phyloP scores from a whole-genome alignment of 2,113 vertebrate genomes.

The Neotoma lepida region DNA sequence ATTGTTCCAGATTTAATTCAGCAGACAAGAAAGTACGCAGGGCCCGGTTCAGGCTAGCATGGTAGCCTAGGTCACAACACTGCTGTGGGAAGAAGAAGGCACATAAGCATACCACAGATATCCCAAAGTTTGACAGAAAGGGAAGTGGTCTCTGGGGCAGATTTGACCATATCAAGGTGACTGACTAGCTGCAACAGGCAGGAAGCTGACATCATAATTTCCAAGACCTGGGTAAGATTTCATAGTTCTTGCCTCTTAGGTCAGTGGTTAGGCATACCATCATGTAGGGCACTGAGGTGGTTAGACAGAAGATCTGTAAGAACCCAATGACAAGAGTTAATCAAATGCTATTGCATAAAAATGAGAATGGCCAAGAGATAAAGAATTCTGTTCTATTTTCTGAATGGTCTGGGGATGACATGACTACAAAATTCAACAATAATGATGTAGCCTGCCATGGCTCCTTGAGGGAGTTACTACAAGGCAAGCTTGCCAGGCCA shows the following conservation, averaged over 20 bases:
- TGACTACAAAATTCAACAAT: slow-evolving; percentile 53
- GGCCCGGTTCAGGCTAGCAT: slow-evolving; percentile 95
- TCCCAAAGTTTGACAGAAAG: not conserved
- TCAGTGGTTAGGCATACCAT: not conserved
- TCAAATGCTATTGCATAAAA: not conserved
- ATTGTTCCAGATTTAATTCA: slow-evolving; percentile 96
- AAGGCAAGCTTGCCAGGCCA: not conserved
- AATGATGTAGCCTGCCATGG: not conserved
- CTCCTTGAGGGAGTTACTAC: slow-evolving; percentile 4
- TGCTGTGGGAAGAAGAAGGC: slow-evolving; percentile 84
- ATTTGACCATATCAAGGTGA: not conserved
- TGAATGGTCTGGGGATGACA: not conserved
- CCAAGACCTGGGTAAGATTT: not conserved
- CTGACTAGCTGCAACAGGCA: not conserved
- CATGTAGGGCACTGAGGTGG: not conserved
- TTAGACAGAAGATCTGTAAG: not conserved
- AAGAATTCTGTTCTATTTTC: slow-evolving; percentile 48
- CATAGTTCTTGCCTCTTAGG: not conserved
- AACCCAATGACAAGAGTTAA: not conserved
- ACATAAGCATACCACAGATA: slow-evolving; percentile 42
- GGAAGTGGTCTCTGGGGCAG: not conserved
- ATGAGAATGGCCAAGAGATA: not conserved
- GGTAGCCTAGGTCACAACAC: slow-evolving; percentile 99
- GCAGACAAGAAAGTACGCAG: slow-evolving; percentile 97
- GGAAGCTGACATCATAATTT: not conserved